Evolutionary conservation across 2,888 invertebrate species (phyloP), one percentile per base, ranked within the genome.

Genomic region (Trissolcus japonicus): DNA sequence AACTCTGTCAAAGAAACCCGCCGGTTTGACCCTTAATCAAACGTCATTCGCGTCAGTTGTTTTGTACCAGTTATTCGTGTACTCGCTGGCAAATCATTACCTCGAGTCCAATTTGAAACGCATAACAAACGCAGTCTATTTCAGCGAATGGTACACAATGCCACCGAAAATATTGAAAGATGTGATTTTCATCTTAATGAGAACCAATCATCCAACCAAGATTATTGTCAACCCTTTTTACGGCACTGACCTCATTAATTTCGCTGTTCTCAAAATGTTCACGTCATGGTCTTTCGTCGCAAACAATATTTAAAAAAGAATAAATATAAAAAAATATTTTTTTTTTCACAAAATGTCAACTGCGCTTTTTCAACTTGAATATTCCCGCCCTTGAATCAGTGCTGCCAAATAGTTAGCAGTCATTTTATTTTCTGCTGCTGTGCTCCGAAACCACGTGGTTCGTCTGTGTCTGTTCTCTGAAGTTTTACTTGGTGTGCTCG

Each of bases 221-320:
- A n/a, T 76, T 6, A 79, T 69, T 43, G 76, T 76, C 2, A 74
- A 73, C 0, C 50, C 25, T 7, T 60, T 79, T 50, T 76, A 66
- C 40, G 73, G 65, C 0, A 63, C 76, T 11, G 76, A 79, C 17
- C 57, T 79, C 51, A 59, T 74, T 9, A 73, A 69, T n/a, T 79
- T 79, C 56, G 69, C 76, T 41, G 62, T 69, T 2, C 43, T 79
- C 16, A 79, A 79, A 76, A 71, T 68, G 50, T 74, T 76, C 66
- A 76, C 73, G 73, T 73, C 73, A 35, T 69, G 67, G 66, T 79
- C 76, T 56, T 79, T 73, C 9, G 73, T 79, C 11, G 57, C 76
- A 9, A 6, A 6, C 25, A 4, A 2, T 6, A 2, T 3, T 25
- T 25, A 25, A 25, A 25, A 4, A 6, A 3, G 3, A 6, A 4